Evolutionary conservation across 2,113 vertebrate genomes (phyloP).

Genomic region (Oreamnos americanus): DNA sequence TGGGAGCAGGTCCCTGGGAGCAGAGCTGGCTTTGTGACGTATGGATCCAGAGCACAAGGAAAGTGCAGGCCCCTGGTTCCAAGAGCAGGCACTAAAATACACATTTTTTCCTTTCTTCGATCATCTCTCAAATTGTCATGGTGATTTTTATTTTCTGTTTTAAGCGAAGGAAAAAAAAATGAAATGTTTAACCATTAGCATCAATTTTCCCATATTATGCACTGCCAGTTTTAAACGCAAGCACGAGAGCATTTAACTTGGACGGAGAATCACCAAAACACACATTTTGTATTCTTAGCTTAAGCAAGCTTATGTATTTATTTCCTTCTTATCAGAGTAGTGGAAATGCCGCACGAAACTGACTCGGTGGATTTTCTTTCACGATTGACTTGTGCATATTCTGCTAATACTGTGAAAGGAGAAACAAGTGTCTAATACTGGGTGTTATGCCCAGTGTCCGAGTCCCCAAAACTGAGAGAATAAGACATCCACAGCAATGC

Average conservation of each 20-base stretch:
- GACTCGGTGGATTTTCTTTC: neutral
- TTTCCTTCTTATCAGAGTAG: neutral
- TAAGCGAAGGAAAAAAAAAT: neutral
- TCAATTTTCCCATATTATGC: neutral
- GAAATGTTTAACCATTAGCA: neutral
- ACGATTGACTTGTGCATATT: neutral
- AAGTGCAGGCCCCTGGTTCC: neutral
- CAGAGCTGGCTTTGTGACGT: neutral
- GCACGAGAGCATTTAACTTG: neutral
- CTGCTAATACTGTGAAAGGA: neutral
- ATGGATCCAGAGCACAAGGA: neutral
- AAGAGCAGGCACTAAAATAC: neutral
- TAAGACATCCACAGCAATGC: no score
- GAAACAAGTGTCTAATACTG: neutral
- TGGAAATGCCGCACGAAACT: neutral
- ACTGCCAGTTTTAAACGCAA: neutral
- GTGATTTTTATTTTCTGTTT: neutral
- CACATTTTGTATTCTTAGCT: neutral
- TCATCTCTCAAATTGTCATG: neutral
- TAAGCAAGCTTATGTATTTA: neutral
- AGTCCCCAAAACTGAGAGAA: no score
- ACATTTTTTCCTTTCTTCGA: neutral
- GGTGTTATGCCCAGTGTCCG: no score
- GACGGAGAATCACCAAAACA: neutral
- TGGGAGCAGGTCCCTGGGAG: neutral